Evolutionary conservation across 1,140 invertebrate genomes (phyloP), one percentile per base, ranked within the genome.

Genomic region (Homalodisca vitripennis): DNA sequence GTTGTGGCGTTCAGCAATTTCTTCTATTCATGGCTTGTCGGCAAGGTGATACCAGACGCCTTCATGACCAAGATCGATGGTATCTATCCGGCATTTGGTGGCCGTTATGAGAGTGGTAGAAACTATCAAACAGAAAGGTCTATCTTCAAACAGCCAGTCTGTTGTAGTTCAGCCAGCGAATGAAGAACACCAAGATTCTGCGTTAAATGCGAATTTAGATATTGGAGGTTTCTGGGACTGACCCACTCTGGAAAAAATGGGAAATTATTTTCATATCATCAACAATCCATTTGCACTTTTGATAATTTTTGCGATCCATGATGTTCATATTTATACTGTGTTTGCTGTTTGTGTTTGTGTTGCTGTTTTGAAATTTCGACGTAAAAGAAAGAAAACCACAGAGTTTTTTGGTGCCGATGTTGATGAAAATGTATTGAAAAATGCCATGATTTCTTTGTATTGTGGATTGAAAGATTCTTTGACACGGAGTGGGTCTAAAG

Each of bases 11-110:
- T 71, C 53, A 72, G 72, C 63, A 46, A 67, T 14, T 30, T 68
- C 13, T 68, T 74, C 22, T 63, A 71, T 46, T 34, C 46, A 31
- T 74, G 73, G 67, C 63, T 70, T n/a, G 30, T 72, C 13, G 32
- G 27, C 13, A 30, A 70, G 62, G 65, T 73, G 3, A 29, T 73
- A 1, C 73, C 73, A 26, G n/a, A n/a, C 73, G 71, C 53, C n/a
- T 74, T 14, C 62, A 69, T n/a, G 73, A 73, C 48, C 32, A 14
- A 1, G 47, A 71, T n/a, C 66, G 63, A 17, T 74, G 69, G 69
- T 74, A 73, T 62, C 71, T 70, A 1, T 71, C 63, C 17, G n/a
- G n/a, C n/a, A n/a, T n/a, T 74, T 74, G 32, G 73, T 71, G 30
- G 69, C 71, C 1, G 70, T 74, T 1, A 69, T 74, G 68, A 32